Evolutionary conservation across 1,140 invertebrate genomes (phyloP), one percentile per base, ranked within the genome.

Genomic region (Eulimnadia texana): DNA sequence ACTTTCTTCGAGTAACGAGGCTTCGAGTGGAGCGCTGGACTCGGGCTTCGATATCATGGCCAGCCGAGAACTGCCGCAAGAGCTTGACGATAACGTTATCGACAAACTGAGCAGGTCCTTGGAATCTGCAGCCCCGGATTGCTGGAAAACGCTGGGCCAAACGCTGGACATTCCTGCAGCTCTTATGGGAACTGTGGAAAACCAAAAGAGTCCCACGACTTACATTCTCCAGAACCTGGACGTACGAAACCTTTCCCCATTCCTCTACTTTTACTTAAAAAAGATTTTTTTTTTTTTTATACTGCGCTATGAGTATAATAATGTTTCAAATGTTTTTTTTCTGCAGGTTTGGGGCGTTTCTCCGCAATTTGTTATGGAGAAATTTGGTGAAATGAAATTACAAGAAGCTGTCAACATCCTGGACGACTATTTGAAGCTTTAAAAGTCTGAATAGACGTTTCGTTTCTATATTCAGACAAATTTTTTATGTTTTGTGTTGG

Each of bases 11-110:
- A 6, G 3, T 16, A 10, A 24, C n/a, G 20, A 47, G 33, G 28
- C 11, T 23, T 2, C 24, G 42, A 9, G 16, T n/a, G 3, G 23
- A 33, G 57, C 20, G 20, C 6, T 9, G 60, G 60, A 61, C 33
- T 61, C 60, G 13, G 60, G 60, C 0, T 33, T 61, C 11, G 60
- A 61, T 22, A 33, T 61, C n/a, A 61, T 61, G 60, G 27, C 52
- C 20, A 61, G 60, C 28, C 52, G 42, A 61, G 60, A 61, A 19
- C 33, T 61, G 50, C 60, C 50, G 29, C 28, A 54, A 29, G 55
- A 57, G 11, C 55, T 57, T 10, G 55, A 57, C 55, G 33, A 57
- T 23, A 27, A 27, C 20, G 20, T 57, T n/a, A 57, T 57, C 27
- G 19, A 28, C 23, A 19, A 47, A 9, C 11, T 42, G 20, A 28